Conservation (phyloP, 2,797 vertebrate genomes). For the Eulemur albifrons region DNA sequence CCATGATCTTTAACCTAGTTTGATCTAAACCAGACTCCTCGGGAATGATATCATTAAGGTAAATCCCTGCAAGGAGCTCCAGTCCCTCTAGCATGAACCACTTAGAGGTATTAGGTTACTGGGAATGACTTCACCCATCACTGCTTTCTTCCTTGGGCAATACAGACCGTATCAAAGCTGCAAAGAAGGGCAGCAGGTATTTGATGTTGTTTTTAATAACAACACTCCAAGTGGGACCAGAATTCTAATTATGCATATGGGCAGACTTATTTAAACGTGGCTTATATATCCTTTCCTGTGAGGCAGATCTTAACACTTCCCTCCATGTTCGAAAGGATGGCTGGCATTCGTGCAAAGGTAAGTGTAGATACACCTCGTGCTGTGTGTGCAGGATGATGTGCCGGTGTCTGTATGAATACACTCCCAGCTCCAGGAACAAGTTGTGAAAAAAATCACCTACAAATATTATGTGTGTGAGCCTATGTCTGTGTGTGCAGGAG, state of each 20-base stretch:
- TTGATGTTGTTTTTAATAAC: neutral
- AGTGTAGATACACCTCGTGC: neutral
- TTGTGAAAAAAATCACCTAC: neutral
- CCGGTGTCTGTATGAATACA: accelerated
- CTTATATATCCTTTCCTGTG: accelerated
- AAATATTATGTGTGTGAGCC: neutral
- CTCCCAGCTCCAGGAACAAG: neutral
- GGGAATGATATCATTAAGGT: conserved; percentile 87
- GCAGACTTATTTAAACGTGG: neutral
- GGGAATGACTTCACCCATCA: conserved; percentile 79
- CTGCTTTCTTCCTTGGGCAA: conserved; percentile 63
- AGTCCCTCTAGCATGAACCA: conserved; percentile 78
- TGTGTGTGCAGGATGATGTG: neutral
- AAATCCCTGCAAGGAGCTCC: conserved; percentile 84
- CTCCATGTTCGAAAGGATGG: neutral
- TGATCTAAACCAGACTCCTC: conserved; percentile 89
- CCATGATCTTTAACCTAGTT: conserved; percentile 87
- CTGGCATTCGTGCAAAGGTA: neutral
- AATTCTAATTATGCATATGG: neutral
- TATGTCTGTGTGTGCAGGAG: accelerated
- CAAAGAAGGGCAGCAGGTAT: neutral
- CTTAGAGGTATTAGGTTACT: conserved; percentile 84
- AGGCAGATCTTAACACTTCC: neutral
- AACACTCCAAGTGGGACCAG: neutral
- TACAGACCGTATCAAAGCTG: conserved; percentile 69